A percentile compares a stretch with the other conserved stretches of the same genome.
These are phyloP conservation scores for Misgurnus mizolepis DNA, from an alignment of 2,113 vertebrate species.

Conservation along the genomic window DNA sequence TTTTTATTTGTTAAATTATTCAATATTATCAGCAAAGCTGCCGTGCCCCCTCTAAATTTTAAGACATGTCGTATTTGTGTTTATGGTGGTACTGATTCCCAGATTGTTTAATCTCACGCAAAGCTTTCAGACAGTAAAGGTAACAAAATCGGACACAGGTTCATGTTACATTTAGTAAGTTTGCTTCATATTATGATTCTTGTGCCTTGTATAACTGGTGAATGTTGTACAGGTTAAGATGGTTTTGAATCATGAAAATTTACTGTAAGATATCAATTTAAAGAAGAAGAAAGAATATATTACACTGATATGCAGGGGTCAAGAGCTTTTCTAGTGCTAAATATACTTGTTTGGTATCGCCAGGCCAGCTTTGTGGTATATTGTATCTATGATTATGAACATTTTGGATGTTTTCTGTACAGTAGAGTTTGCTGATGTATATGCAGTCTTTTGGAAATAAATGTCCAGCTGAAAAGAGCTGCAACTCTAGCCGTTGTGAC, in stretches of 20 bases:
- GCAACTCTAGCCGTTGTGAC: constrained; percentile 34
- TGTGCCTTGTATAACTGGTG: constrained; percentile 98
- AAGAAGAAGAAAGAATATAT: constrained; percentile 65
- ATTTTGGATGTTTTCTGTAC: constrained; percentile 93
- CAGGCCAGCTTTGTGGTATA: constrained; percentile 90
- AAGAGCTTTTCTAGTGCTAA: constrained; percentile 87
- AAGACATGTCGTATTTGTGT: not conserved
- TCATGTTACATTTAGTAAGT: constrained; percentile 12
- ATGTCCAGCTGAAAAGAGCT: constrained; percentile 74
- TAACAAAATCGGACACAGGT: not conserved
- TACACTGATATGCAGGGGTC: constrained; percentile 70
- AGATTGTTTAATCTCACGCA: not conserved
- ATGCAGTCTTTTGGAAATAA: constrained; percentile 90
- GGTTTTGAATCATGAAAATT: constrained; percentile 70
- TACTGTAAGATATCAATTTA: constrained; percentile 59
- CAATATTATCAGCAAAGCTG: not conserved
- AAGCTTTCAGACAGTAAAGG: not conserved
- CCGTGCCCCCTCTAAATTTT: not conserved
- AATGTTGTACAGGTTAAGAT: constrained; percentile 90
- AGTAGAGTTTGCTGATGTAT: constrained; percentile 86
- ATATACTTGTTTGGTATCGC: constrained; percentile 92
- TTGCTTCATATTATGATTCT: constrained; percentile 77
- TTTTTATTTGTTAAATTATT: no score
- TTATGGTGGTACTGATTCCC: not conserved
- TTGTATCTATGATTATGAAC: constrained; percentile 82